Base-by-base conservation (phyloP, 2,113 vertebrate species). In the Crotalus viridis region DNA sequence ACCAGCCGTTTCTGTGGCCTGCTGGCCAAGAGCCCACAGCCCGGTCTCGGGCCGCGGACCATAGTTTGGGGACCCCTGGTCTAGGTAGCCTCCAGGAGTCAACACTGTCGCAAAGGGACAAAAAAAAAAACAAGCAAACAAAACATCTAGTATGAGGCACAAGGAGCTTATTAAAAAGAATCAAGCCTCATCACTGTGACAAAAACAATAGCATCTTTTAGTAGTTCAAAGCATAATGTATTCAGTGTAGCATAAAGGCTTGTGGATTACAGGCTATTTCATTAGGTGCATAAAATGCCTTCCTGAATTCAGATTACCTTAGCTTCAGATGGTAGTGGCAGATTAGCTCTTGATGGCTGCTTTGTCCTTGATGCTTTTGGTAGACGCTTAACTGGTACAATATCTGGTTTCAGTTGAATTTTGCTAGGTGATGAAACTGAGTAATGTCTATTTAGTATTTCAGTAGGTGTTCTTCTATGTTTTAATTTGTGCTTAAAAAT, bases 281-380 rank as follows among this genome's bases (percentile, higher is more conserved):
- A 28, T 81, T 39, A 81, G 69, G 39, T 39, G 74, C 17, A 81
- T 81, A 17, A 43, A 21, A 81, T 81, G 33, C 10, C 74, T 43
- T 43, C 33, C 74, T 81, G 33, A 43, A 2, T 43, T 43, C 74
- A 81, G 74, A 43, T 97, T 97, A 99, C 99, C 99, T 98, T 93
- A 86, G 94, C 97, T 91, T 98, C 97, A 5, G 97, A 97, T 51
- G 96, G 96, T 6, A 95, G 91, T 0, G 99, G 99, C 92, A 98
- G 98, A 93, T 98, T 99, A 74, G 98, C 94, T 97, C 99, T 98
- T 26, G 99, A 99, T 0, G 99, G 99, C 92, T 99, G 99, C 95
- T 99, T 99, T 51, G 99, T 99, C 96, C 99, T 97, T 0, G 99
- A 98, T 90, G 98, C 98, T 95, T 99, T 99, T 0, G 98, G 98